Percentiles rank a stretch among this genome's conserved stretches.
Evolutionary conservation across 2,797 vertebrate genomes (phyloP).

Genomic region (Pitangus sulphuratus): DNA sequence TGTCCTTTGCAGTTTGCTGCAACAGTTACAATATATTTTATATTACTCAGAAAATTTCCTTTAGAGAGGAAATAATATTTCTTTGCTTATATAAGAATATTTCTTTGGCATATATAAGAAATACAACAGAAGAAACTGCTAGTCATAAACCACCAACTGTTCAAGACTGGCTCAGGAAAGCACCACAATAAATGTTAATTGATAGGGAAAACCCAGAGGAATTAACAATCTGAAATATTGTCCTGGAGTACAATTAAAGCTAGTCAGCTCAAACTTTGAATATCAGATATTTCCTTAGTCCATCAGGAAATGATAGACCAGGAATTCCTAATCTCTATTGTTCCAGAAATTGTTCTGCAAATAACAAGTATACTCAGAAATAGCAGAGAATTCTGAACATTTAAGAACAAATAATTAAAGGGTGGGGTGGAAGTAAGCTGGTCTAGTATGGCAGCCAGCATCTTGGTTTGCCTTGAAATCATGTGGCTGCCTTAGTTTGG

Average conservation of each 20-base stretch:
- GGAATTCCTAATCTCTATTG: not conserved
- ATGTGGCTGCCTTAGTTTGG: not conserved
- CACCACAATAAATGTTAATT: slow-evolving; percentile 18
- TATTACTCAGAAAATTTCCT: not conserved
- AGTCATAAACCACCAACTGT: slow-evolving; percentile 38
- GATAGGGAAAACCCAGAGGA: not conserved
- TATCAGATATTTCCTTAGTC: not conserved
- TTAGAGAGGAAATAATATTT: not conserved
- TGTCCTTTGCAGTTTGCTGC: not conserved
- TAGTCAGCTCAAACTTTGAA: not conserved
- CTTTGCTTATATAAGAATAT: too few relatives aligned
- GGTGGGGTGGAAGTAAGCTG: not conserved
- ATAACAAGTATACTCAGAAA: not conserved
- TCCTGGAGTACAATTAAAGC: not conserved
- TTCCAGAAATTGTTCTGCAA: not conserved
- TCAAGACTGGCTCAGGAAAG: not conserved
- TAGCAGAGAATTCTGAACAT: not conserved
- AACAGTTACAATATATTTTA: not conserved
- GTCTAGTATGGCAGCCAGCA: not conserved
- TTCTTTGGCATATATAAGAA: not conserved
- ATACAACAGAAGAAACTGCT: slow-evolving; percentile 5
- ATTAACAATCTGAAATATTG: not conserved
- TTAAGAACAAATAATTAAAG: not conserved
- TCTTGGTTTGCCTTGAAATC: not conserved
- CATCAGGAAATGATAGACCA: not conserved